Evolutionary conservation across 2,113 vertebrate species (phyloP).

Genomic region (Delphinus delphis): DNA sequence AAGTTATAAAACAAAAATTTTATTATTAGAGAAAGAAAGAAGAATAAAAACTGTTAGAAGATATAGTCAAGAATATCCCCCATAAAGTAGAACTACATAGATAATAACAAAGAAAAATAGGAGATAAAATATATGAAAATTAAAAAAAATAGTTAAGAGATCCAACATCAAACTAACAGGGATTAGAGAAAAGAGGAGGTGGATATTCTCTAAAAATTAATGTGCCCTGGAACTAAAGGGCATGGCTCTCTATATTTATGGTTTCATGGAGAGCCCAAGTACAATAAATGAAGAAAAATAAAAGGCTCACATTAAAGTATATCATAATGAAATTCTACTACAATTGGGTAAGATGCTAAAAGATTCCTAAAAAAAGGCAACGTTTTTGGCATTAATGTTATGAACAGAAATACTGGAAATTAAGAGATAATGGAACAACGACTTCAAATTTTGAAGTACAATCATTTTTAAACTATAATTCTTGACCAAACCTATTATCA

Average conservation of each 20-base stretch:
- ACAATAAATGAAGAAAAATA: neutral
- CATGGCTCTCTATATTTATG: neutral
- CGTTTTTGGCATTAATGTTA: neutral
- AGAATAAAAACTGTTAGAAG: neutral
- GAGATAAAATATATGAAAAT: neutral
- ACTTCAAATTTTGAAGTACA: neutral
- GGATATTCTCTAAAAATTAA: neutral
- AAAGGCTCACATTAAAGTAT: neutral
- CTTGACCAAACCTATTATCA: neutral
- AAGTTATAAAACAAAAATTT: neutral
- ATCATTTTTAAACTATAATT: neutral
- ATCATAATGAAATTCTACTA: neutral
- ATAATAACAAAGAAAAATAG: neutral
- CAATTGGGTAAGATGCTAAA: neutral
- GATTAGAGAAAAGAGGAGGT: neutral
- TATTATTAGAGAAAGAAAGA: neutral
- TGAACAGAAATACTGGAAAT: neutral
- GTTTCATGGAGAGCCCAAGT: neutral
- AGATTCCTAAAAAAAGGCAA: neutral
- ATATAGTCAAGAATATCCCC: neutral
- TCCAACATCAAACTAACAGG: neutral
- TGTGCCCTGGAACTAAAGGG: neutral
- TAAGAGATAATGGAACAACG: neutral
- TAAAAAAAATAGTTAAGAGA: neutral
- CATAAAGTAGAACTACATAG: neutral